These are phyloP conservation scores for Steinernema khuongi DNA, from an alignment of 1,140 invertebrate genomes.

Conservation along the genomic window DNA sequence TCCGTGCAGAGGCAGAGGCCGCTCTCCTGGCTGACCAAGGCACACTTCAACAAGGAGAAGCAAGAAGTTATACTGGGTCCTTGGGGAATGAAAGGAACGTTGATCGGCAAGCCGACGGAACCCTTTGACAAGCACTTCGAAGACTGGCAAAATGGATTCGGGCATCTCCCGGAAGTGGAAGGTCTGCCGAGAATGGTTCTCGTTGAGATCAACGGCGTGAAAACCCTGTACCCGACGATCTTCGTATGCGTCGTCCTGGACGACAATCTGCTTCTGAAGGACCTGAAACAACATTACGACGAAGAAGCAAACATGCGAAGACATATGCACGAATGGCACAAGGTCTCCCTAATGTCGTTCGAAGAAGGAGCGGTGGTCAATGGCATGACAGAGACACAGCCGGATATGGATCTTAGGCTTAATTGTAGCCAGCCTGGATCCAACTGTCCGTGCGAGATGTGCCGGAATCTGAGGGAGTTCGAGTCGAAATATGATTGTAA, in stretches of 20 bases:
- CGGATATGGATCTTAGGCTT: background rate
- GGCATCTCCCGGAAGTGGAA: background rate
- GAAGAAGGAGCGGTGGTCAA: background rate
- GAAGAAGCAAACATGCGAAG: background rate
- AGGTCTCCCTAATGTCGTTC: background rate
- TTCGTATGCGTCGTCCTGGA: slow-evolving; percentile 29
- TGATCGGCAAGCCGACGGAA: background rate
- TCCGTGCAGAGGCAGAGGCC: slow-evolving; percentile 30
- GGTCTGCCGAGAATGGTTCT: slow-evolving; percentile 33
- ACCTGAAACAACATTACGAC: background rate
- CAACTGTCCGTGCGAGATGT: background rate
- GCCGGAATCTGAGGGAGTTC: background rate
- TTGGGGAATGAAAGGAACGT: background rate
- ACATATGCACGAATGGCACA: background rate
- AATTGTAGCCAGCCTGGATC: slow-evolving; percentile 1
- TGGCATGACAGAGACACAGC: background rate
- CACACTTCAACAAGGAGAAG: slow-evolving; percentile 20
- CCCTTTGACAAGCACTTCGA: background rate
- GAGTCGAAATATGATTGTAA: background rate
- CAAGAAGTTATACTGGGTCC: slow-evolving; percentile 17
- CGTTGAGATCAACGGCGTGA: slow-evolving; percentile 30
- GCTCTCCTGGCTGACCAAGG: slow-evolving; percentile 23
- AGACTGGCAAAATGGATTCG: background rate
- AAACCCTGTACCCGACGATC: slow-evolving; percentile 22
- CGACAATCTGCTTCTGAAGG: slow-evolving; percentile 19